Base-by-base conservation (phyloP, 1,140 invertebrate genomes). In the Drosophila kurseongensis region DNA sequence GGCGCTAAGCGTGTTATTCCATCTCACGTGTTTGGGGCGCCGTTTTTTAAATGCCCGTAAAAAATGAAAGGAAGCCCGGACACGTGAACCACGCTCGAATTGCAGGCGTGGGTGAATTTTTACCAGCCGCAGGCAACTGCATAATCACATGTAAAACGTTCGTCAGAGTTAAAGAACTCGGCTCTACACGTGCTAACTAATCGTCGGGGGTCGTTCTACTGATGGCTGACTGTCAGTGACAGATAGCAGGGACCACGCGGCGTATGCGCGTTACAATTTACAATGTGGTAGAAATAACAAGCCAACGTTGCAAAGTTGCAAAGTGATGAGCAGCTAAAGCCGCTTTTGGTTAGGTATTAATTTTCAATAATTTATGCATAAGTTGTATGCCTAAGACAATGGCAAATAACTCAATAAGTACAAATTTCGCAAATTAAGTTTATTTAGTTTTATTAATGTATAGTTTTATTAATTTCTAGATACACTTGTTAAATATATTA, bases 121-220 rank as follows among this genome's bases (percentile, higher is more conserved):
- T 36, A 6, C 14, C n/a, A 18, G 27, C 59, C 62, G 36, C 32
- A 42, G 66, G 80, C 40, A 54, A 40, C 42, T 71, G 63, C 71
- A 80, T 83, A 83, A 84, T 84, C 71, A 84, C 61, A 84, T 75
- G 80, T 42, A 62, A 79, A 72, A 44, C n/a, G 36, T 16, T 27
- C 66, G 68, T 72, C 68, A 71, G 68, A 58, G 66, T 18, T 35
- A 27, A 57, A 12, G 36, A 68, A 69, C 42, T 16, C 51, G 5
- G 27, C 44, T 29, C 44, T 18, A 27, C 68, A 71, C 65, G 65
- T 72, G 68, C 36, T 50, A 56, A 58, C 68, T 72, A 69, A 57
- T 48, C 67, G 58, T 32, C 44, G 58, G 60, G 45, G 66, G 10
- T 63, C 60, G 55, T 63, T 61, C 50, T 79, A 47, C 32, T 54